phyloP scores from a whole-genome alignment of 2,797 vertebrate genomes.

The Trichosurus vulpecula region DNA sequence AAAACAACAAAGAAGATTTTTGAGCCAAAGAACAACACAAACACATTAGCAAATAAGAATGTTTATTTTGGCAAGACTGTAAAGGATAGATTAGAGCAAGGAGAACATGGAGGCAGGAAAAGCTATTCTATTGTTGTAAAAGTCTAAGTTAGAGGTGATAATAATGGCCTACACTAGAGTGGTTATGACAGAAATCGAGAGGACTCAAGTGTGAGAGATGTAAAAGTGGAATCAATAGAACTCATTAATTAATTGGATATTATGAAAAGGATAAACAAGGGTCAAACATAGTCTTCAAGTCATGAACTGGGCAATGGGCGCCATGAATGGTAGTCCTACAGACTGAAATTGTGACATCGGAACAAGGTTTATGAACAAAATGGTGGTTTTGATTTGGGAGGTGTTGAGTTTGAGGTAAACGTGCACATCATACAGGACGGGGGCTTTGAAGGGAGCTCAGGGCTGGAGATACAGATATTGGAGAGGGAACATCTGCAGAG shows the following conservation, averaged over 20 bases:
- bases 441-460: neutral
- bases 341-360: neutral
- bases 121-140: neutral
- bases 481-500: neutral
- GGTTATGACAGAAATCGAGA: neutral
- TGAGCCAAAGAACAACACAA: neutral
- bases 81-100: neutral
- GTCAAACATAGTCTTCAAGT: neutral
- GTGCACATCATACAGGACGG: neutral
- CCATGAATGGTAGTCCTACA: neutral
- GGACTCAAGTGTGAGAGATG: neutral
- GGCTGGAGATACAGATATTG: neutral
- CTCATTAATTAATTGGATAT: neutral
- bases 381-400: neutral
- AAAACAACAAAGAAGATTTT: neutral
- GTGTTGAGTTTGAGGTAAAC: neutral
- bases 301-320: neutral
- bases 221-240: neutral
- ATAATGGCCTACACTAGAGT: neutral
- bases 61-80: neutral
- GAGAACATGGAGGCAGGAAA: neutral
- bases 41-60: neutral
- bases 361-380: neutral
- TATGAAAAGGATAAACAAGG: neutral
- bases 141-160: neutral